Percentiles rank a stretch among this genome's conserved stretches.
These are phyloP conservation scores for Lycia hirtaria DNA, from an alignment of 2,888 invertebrate species.

Conservation along the genomic window DNA sequence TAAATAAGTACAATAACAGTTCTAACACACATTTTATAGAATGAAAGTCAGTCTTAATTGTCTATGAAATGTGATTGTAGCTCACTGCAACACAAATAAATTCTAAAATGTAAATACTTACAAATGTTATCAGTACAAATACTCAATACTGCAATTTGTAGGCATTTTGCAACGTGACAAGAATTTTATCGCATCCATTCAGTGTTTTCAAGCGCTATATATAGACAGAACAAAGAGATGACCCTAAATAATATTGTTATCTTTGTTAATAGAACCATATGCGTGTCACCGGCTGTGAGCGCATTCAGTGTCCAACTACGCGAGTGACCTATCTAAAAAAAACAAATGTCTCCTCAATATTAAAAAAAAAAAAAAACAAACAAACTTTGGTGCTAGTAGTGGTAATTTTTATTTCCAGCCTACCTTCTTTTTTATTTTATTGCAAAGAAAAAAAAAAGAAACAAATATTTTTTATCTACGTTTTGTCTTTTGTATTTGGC, in stretches of 20 bases:
- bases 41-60: no score
- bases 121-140: background rate
- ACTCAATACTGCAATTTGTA: background rate
- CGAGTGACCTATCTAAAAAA: background rate
- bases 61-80: no score
- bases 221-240: constrained; percentile 56
- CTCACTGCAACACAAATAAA: background rate
- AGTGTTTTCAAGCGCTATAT: constrained; percentile 4
- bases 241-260: constrained; percentile 68
- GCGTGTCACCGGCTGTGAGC: constrained; percentile 69
- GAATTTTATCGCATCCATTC: background rate
- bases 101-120: background rate
- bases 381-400: background rate
- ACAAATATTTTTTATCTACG: background rate
- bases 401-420: background rate
- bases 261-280: constrained; percentile 75
- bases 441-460: no score
- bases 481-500: constrained; percentile 11
- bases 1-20: no score
- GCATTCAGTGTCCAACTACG: constrained; percentile 55
- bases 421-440: background rate
- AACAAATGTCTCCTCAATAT: background rate
- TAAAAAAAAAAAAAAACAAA: background rate
- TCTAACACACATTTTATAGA: no score
- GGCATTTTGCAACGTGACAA: background rate